phyloP scores from a whole-genome alignment of 2,113 vertebrate species.

The Leucopternis melanops region DNA sequence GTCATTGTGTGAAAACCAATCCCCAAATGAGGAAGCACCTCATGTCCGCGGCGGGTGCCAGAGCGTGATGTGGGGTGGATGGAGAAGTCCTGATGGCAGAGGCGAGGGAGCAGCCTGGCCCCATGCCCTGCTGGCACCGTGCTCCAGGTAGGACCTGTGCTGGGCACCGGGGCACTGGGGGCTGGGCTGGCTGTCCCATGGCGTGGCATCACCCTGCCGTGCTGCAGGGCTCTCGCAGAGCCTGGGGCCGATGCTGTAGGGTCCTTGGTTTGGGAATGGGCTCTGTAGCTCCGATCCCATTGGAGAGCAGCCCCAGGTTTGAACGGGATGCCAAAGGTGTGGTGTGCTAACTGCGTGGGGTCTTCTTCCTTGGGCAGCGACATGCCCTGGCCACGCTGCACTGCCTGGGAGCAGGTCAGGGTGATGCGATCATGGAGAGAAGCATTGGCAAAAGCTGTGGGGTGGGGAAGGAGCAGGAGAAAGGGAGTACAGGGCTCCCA shows the following conservation, averaged over 20 bases:
- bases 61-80: not conserved
- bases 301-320: not conserved
- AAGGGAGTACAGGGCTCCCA: not conserved
- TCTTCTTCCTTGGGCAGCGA: not conserved
- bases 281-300: not conserved
- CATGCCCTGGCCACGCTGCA: fast-evolving
- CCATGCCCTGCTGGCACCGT: not conserved
- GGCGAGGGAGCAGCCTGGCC: constrained; percentile 29
- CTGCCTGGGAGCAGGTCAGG: not conserved
- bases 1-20: constrained; percentile 47
- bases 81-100: constrained; percentile 66
- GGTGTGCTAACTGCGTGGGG: fast-evolving
- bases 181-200: fast-evolving
- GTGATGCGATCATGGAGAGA: not conserved
- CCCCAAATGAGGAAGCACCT: constrained; percentile 73
- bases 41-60: not conserved
- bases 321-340: not conserved
- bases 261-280: not conserved
- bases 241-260: not conserved
- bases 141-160: constrained; percentile 65
- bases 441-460: not conserved
- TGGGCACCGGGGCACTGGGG: not conserved
- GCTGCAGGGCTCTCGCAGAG: not conserved
- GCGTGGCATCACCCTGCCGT: not conserved
- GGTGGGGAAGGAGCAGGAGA: not conserved